phyloP scores from a whole-genome alignment of 2,113 vertebrate species.

The Pan troglodytes region DNA sequence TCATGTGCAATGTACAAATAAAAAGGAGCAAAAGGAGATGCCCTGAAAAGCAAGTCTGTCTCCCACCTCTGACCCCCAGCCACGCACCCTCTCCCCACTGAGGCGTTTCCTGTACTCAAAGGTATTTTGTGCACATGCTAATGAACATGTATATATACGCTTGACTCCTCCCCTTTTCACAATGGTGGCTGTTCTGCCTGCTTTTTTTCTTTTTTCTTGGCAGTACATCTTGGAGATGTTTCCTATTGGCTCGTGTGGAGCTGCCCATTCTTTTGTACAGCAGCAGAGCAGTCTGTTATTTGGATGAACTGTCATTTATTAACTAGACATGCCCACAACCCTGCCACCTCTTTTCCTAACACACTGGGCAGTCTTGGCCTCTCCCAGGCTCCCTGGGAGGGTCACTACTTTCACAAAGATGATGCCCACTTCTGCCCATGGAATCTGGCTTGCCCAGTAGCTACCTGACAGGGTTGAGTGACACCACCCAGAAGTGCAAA shows the following conservation, averaged over 20 bases:
- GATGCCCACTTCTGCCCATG: neutral
- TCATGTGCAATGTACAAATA: neutral
- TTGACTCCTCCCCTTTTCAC: too few species aligned
- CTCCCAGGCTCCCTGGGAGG: neutral
- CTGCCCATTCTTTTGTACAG: neutral
- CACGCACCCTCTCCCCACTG: too few species aligned
- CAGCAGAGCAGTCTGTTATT: neutral
- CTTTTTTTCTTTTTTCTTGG: neutral
- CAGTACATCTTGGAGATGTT: neutral
- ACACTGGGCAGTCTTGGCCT: neutral
- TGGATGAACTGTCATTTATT: neutral
- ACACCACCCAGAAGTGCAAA: neutral
- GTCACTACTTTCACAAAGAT: neutral
- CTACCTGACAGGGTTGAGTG: neutral
- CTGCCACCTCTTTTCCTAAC: neutral
- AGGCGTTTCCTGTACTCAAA: neutral
- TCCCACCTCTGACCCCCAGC: neutral
- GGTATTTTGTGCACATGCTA: neutral
- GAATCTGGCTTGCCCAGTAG: neutral
- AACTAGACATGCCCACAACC: neutral
- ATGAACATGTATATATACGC: fast-evolving
- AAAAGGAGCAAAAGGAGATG: neutral
- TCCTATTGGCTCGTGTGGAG: neutral
- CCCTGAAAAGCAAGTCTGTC: neutral
- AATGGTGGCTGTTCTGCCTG: neutral